Base-by-base conservation (phyloP, 2,797 vertebrate species). In the Phalloptychus januarius region DNA sequence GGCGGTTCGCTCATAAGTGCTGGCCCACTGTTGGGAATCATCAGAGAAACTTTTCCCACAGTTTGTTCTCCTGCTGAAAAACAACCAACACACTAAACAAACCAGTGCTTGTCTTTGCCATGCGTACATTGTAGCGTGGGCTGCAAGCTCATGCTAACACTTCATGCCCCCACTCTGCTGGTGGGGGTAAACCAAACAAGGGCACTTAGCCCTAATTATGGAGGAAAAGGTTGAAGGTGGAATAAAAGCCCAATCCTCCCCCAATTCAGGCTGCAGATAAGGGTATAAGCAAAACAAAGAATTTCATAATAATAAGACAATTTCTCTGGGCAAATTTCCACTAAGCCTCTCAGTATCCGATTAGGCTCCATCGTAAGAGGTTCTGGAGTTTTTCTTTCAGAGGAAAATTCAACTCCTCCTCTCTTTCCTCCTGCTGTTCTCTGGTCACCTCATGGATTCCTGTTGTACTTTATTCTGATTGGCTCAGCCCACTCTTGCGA, bases 401-500 rank as follows among this genome's bases (percentile, higher is more conserved):
- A 76, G 78, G 33, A 20, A 72, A 76, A 46, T 76, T 82, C 71
- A 72, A 77, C 45, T 42, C 85, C 76, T 58, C 79, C 48, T 48
- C 50, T 50, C 73, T 71, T 28, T 33, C 75, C 73, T 72, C 48
- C 84, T 69, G 15, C 2, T 78, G 83, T 84, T 83, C 82, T 90
- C 79, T 84, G 74, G 67, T 80, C 84, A 87, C 88, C 87, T 79
- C 40, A 0, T 31, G 33, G 58, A 23, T 16, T 75, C 69, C 54
- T 58, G 36, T 71, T 81, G 78, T 56, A 75, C 86, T 86, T n/a
- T 45, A 31, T 44, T 85, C 84, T 90, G 86, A 93, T 88, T 94
- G 91, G 93, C 93, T 94, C 92, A 90, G 90, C 77, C 92, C 92
- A 93, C 87, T 76, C 56, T 87, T 75, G 13, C 80, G 85, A 93